Evolutionary conservation across 2,888 invertebrate genomes (phyloP).

Genomic region (Rhynchonema sp.): DNA sequence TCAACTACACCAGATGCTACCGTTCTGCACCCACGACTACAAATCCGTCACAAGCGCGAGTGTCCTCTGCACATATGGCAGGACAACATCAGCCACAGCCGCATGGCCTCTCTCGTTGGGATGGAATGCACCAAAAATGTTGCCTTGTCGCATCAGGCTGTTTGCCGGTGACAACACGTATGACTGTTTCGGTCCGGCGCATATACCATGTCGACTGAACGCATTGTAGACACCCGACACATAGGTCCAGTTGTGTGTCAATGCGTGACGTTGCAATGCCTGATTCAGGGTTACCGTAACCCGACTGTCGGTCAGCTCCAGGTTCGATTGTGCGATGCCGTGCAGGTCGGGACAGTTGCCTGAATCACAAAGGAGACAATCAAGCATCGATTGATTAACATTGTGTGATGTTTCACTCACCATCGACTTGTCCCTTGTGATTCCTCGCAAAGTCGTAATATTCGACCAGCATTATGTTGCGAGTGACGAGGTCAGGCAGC

Average conservation of each 20-base stretch:
- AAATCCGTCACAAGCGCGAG: no score
- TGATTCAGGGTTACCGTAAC: neutral
- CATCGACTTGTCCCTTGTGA: constrained; percentile 15
- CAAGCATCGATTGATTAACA: no score
- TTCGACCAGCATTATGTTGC: constrained; percentile 13
- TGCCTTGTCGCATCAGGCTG: neutral
- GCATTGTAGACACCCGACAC: neutral
- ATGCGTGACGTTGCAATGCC: neutral
- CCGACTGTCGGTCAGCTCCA: neutral
- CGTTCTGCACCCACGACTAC: neutral
- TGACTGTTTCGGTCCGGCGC: neutral
- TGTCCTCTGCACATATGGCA: neutral
- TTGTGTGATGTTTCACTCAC: no score
- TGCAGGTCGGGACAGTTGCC: neutral
- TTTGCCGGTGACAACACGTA: neutral
- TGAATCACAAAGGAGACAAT: neutral
- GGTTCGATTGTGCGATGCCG: neutral
- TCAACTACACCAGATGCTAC: neutral
- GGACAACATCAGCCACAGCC: neutral
- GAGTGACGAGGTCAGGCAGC: neutral
- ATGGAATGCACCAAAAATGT: neutral
- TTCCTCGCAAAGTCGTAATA: constrained; percentile 20
- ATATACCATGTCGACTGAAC: neutral
- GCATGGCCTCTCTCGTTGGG: neutral
- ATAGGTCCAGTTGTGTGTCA: neutral